A percentile compares a stretch with the other conserved stretches of the same genome.
phyloP scores from a whole-genome alignment of 2,888 invertebrate species.

The Latrodectus elegans region DNA sequence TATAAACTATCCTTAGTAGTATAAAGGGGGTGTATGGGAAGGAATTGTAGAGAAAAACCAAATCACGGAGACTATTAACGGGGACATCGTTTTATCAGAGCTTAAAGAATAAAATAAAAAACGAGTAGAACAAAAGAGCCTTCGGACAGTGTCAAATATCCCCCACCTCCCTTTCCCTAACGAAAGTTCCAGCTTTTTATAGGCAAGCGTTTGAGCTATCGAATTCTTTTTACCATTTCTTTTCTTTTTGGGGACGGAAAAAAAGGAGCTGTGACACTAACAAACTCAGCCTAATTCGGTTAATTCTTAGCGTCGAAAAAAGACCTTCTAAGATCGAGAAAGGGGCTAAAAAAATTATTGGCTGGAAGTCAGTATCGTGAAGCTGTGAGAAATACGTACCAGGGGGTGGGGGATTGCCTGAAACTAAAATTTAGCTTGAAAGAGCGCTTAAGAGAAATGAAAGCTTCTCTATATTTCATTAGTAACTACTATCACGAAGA shows the following conservation, averaged over 20 bases:
- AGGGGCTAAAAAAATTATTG: conserved; percentile 40
- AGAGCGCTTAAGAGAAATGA: too few relatives aligned
- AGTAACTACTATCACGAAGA: too few relatives aligned
- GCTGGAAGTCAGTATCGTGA: conserved; percentile 1
- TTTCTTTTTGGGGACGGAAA: neutral
- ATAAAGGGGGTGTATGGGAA: conserved; percentile 5
- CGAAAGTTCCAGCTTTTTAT: conserved; percentile 5
- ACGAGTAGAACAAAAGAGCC: conserved; percentile 41
- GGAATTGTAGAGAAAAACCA: conserved; percentile 52
- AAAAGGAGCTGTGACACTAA: conserved; percentile 55
- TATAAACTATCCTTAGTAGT: conserved; percentile 19
- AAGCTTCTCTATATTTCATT: too few relatives aligned
- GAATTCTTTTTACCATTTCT: conserved; percentile 13
- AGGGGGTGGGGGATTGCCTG: neutral
- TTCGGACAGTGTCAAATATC: conserved; percentile 65
- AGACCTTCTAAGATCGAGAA: conserved; percentile 38
- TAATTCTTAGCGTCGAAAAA: conserved; percentile 65
- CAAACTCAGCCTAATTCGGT: conserved; percentile 66
- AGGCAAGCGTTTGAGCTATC: conserved; percentile 34
- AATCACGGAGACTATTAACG: conserved; percentile 65
- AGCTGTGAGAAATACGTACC: neutral
- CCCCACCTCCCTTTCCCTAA: conserved; percentile 4
- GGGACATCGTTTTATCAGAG: conserved; percentile 64
- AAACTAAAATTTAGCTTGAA: too few relatives aligned
- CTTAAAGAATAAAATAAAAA: conserved; percentile 43